phyloP scores from a whole-genome alignment of 2,888 invertebrate genomes.

The Homarus gammarus region DNA sequence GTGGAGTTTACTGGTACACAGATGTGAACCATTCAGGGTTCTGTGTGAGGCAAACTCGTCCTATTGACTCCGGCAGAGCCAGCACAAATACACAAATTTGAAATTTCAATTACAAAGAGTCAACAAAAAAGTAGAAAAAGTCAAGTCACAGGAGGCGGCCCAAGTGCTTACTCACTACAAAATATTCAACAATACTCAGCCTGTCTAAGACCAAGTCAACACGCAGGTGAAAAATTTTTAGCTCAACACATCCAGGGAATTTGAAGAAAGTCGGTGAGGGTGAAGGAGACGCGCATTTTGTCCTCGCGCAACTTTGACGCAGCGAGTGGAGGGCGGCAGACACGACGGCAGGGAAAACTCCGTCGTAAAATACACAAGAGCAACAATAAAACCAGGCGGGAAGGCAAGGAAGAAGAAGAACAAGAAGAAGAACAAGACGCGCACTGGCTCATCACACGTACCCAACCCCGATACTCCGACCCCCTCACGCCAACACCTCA shows the following conservation, averaged over 20 bases:
- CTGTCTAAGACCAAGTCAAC: constrained; percentile 37
- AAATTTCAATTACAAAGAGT: constrained; percentile 50
- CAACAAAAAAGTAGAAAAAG: constrained; percentile 45
- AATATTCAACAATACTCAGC: constrained; percentile 51
- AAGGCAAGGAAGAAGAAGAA: not conserved
- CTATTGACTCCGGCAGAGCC: constrained; percentile 11
- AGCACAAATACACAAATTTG: constrained; percentile 42
- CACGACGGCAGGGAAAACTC: not conserved
- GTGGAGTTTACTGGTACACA: constrained; percentile 32
- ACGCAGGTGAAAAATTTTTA: constrained; percentile 31
- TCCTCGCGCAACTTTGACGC: not conserved
- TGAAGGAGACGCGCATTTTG: constrained; percentile 23
- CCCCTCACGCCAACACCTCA: not conserved
- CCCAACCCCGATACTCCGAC: not conserved
- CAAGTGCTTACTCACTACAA: constrained; percentile 44
- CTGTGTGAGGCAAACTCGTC: not conserved
- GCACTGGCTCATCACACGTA: not conserved
- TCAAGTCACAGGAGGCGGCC: constrained; percentile 8
- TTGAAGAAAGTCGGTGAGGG: constrained; percentile 19
- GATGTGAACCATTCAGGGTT: constrained; percentile 16
- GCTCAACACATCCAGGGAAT: constrained; percentile 20
- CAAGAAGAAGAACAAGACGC: not conserved
- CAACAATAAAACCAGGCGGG: constrained; percentile 10
- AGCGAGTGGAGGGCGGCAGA: no score
- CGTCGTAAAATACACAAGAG: constrained; percentile 15